Percentiles rank a stretch among this genome's conserved stretches.
phyloP scores from a whole-genome alignment of 2,113 vertebrate genomes.

The Melospiza melodia region DNA sequence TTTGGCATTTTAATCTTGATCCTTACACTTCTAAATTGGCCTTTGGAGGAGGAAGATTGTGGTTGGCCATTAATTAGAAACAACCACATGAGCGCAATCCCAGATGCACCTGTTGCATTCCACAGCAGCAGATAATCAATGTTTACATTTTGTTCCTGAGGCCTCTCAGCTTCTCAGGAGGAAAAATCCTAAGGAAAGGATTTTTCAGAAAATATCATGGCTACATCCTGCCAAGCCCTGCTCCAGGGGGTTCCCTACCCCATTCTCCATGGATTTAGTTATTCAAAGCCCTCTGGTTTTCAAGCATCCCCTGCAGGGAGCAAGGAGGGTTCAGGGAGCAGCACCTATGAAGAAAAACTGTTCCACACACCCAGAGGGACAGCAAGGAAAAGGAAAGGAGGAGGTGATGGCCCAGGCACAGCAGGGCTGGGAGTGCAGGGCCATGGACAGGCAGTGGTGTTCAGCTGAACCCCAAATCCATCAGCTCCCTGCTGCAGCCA shows the following conservation, averaged over 20 bases:
- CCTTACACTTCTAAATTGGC: neutral
- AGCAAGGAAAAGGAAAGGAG: neutral
- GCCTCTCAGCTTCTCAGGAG: too few relatives aligned
- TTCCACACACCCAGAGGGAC: neutral
- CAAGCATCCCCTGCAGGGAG: neutral
- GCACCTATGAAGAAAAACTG: rapidly evolving
- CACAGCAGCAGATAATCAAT: too few relatives aligned
- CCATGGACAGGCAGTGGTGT: neutral
- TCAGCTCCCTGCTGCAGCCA: neutral
- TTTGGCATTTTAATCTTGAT: slow-evolving; percentile 5
- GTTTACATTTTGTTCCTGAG: too few relatives aligned
- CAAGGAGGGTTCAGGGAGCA: neutral
- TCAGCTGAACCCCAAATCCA: neutral
- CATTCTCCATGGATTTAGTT: neutral
- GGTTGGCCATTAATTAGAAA: too few relatives aligned
- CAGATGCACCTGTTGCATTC: too few relatives aligned
- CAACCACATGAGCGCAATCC: too few relatives aligned
- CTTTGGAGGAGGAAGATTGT: neutral
- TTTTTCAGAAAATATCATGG: too few relatives aligned
- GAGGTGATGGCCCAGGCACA: neutral
- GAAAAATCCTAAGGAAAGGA: too few relatives aligned
- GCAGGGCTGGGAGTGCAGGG: neutral
- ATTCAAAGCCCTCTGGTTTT: neutral
- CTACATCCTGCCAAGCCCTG: neutral
- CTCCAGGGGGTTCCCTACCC: neutral